A percentile compares a stretch with the other conserved stretches of the same genome.
phyloP scores from a whole-genome alignment of 2,888 invertebrate genomes.

The Tupiocoris notatus region DNA sequence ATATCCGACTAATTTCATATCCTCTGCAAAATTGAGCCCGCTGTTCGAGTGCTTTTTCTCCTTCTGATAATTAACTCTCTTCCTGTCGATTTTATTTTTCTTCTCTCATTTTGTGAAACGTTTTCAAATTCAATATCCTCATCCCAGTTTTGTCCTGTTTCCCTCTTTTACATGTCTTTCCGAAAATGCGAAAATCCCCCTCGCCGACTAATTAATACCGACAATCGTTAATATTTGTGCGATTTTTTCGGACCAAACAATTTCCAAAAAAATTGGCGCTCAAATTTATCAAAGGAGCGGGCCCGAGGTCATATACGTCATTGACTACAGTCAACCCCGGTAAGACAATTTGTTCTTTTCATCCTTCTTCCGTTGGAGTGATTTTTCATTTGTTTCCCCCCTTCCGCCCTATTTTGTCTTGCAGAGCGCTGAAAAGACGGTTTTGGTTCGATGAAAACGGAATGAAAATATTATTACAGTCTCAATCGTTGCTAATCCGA shows the following conservation, averaged over 20 bases:
- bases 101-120: too few relatives aligned
- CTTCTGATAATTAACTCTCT: too few relatives aligned
- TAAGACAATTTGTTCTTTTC: conserved; percentile 47
- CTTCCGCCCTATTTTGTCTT: neutral
- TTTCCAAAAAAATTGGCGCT: conserved; percentile 27
- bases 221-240: too few relatives aligned
- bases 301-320: conserved; percentile 59
- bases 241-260: too few relatives aligned
- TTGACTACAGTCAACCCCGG: conserved; percentile 56
- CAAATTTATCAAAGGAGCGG: conserved; percentile 51
- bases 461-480: too few relatives aligned
- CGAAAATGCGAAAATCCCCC: conserved; percentile 32
- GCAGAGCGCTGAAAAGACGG: too few relatives aligned
- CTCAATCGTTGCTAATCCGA: too few relatives aligned
- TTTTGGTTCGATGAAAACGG: too few relatives aligned
- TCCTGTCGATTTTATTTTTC: too few relatives aligned
- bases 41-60: too few relatives aligned
- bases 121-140: neutral
- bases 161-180: conserved; percentile 45
- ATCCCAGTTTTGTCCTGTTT: conserved; percentile 25
- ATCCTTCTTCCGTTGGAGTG: neutral
- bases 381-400: neutral
- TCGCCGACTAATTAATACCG: conserved; percentile 14
- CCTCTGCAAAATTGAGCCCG: too few relatives aligned
- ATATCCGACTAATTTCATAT: too few relatives aligned